Conservation (phyloP, 2,888 invertebrate genomes). For the Nemoura dubitans region DNA sequence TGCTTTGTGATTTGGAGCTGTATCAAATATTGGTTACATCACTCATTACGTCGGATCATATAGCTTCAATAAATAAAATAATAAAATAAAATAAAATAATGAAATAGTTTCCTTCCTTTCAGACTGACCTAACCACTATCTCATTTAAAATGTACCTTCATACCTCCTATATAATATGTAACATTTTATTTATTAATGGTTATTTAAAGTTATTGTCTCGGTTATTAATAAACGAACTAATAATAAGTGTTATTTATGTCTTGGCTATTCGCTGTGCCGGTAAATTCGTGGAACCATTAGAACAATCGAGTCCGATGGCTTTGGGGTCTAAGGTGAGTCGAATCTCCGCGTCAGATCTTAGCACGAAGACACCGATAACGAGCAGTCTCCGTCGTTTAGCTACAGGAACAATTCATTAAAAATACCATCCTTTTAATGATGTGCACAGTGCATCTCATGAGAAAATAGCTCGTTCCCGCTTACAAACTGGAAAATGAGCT, state of each 20-base stretch:
- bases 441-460: not conserved
- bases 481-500: not conserved
- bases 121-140: no score
- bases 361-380: not conserved
- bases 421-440: not conserved
- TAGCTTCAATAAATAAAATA: no score
- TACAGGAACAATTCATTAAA: not conserved
- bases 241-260: not conserved
- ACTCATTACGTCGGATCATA: no score
- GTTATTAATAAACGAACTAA: not conserved
- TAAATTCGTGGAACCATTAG: not conserved
- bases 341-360: not conserved
- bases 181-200: not conserved
- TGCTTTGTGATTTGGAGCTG: no score
- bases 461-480: not conserved
- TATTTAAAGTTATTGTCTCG: not conserved
- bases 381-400: not conserved
- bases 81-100: no score
- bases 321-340: not conserved
- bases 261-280: not conserved
- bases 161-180: no score
- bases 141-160: no score
- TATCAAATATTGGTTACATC: no score
- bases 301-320: not conserved
- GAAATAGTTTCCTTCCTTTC: no score